Evolutionary conservation across 1,140 invertebrate species (phyloP), one percentile per base, ranked within the genome.

Genomic region (Sycobia sp.): DNA sequence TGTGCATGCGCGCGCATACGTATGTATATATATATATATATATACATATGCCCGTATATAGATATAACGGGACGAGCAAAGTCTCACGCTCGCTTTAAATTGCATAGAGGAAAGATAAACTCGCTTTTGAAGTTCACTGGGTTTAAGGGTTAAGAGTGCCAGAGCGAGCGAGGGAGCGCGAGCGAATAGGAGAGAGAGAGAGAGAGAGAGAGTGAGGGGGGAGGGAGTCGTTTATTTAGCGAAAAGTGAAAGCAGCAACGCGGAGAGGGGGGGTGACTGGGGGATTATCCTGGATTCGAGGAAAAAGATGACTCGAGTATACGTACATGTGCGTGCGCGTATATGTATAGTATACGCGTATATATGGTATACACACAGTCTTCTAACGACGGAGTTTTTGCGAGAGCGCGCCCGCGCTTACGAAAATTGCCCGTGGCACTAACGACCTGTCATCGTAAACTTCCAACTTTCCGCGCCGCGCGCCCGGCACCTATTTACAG

Each of bases 201-300:
- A 46, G n/a, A 38, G 23, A 38, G 38, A 34, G 27, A 46, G 20
- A 46, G 41, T 4, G 54, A 46, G 27, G 23, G 23, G 10, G 39
- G 25, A 27, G 27, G 23, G 34, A 47, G 18, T 47, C 32, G 50
- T 29, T 62, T 47, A 41, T 47, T 62, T 54, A 54, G 41, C 38
- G 29, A 47, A 62, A 62, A 62, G 59, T 62, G 59, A 62, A 62
- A 62, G n/a, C n/a, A 38, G 27, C 22, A 50, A 32, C 20, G 32
- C 14, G 49, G 50, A 25, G 49, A 25, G 49, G 14, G 34, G 39
- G 22, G 47, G 54, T 62, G 53, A 62, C 54, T 38, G 14, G 34
- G 39, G 22, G 47, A 62, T 62, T 62, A 62, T 62, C 47, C 39
- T 54, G 29, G 29, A 54, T 54, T 54, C 32, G 14, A 41, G 2